Conservation (phyloP, 2,113 vertebrate genomes). For the Ctenomys sociabilis region DNA sequence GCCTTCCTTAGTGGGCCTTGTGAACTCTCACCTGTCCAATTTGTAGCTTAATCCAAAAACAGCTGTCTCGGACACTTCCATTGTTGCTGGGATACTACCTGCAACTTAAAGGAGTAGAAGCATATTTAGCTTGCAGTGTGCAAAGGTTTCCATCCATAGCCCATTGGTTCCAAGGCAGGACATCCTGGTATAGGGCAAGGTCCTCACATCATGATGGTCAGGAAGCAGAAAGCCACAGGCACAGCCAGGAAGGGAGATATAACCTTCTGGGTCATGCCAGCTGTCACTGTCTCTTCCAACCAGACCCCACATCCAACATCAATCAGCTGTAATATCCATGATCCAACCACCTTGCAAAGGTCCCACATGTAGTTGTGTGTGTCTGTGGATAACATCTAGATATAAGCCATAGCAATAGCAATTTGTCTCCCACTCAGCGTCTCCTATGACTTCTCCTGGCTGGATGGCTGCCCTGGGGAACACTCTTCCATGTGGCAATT, state of each 20-base stretch:
- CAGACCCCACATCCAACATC: neutral
- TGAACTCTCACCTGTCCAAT: neutral
- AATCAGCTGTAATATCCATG: neutral
- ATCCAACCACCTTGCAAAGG: too few relatives aligned
- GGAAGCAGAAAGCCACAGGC: neutral
- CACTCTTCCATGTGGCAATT: neutral
- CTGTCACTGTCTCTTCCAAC: neutral
- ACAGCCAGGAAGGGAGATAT: neutral
- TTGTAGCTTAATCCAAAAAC: neutral
- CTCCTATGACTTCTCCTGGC: neutral
- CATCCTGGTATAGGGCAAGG: neutral
- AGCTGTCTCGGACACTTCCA: neutral
- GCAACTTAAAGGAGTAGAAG: neutral
- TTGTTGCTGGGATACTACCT: neutral
- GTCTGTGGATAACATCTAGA: neutral
- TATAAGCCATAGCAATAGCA: neutral
- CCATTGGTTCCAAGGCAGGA: neutral
- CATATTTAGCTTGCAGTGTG: neutral
- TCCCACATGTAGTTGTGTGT: neutral
- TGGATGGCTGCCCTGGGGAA: neutral
- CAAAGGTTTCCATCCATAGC: neutral
- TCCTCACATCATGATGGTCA: neutral
- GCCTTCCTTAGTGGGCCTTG: neutral
- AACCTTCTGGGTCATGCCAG: neutral
- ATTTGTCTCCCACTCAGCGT: neutral